Evolutionary conservation across 1,140 invertebrate genomes (phyloP).

Genomic region (Choristoneura fumiferana): DNA sequence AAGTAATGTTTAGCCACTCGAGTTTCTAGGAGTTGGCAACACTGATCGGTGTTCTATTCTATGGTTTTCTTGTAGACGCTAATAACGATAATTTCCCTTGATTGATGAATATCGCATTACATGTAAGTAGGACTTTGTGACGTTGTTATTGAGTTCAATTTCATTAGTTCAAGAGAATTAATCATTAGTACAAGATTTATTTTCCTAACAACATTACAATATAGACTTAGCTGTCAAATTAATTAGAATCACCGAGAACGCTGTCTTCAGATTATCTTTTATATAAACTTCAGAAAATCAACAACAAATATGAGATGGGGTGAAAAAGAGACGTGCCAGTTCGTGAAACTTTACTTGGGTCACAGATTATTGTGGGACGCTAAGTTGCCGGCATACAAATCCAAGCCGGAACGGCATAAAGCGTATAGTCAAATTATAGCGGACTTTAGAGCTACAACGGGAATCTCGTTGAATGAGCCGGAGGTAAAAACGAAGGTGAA

Average conservation of each 20-base stretch:
- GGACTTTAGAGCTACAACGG: constrained; percentile 52
- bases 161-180: too few species aligned
- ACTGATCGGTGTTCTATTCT: too few species aligned
- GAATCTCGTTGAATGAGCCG: constrained; percentile 43
- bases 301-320: constrained; percentile 47
- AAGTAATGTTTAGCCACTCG: too few species aligned
- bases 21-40: too few species aligned
- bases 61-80: too few species aligned
- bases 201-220: neutral
- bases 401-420: constrained; percentile 46
- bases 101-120: too few species aligned
- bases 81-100: too few species aligned
- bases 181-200: too few species aligned
- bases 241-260: neutral
- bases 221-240: neutral
- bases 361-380: constrained; percentile 69
- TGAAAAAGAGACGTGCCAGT: constrained; percentile 55
- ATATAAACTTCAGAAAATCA: neutral
- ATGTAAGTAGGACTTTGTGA: too few species aligned
- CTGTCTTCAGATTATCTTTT: neutral
- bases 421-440: constrained; percentile 55
- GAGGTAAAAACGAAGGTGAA: constrained; percentile 71
- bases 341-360: constrained; percentile 68
- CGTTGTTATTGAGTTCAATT: too few species aligned
- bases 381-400: constrained; percentile 52